phyloP scores from a whole-genome alignment of 2,888 invertebrate genomes.

The Patella ulyssiponensis region DNA sequence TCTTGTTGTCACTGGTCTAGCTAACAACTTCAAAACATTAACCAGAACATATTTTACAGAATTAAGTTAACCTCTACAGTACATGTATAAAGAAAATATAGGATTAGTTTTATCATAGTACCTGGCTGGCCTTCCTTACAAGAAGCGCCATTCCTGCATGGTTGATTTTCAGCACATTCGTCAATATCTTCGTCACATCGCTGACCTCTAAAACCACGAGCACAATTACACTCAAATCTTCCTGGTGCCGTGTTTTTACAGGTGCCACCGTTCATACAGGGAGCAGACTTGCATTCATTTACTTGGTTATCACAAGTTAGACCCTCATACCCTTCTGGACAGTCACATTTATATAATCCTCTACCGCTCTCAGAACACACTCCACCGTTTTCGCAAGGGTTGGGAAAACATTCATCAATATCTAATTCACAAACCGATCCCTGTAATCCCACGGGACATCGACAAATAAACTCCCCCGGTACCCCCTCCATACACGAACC shows the following conservation, averaged over 20 bases:
- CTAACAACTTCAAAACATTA: too few species aligned
- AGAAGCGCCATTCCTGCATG: slow-evolving; percentile 17
- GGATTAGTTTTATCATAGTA: neutral
- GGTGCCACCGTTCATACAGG: slow-evolving; percentile 29
- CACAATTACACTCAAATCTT: slow-evolving; percentile 30
- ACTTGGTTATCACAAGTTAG: slow-evolving; percentile 26
- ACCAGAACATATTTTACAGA: too few species aligned
- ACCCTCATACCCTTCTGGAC: slow-evolving; percentile 27
- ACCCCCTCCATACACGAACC: slow-evolving; percentile 79
- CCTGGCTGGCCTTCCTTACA: slow-evolving; percentile 18
- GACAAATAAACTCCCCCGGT: slow-evolving; percentile 28
- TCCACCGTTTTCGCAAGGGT: slow-evolving; percentile 19
- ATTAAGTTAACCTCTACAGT: too few species aligned
- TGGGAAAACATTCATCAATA: slow-evolving; percentile 36
- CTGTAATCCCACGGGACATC: slow-evolving; percentile 28
- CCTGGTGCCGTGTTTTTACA: slow-evolving; percentile 22
- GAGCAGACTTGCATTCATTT: slow-evolving; percentile 27
- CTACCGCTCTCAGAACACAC: neutral
- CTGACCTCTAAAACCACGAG: slow-evolving; percentile 20
- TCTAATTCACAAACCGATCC: slow-evolving; percentile 38
- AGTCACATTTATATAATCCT: slow-evolving; percentile 26
- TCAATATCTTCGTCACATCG: slow-evolving; percentile 19
- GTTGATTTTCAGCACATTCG: slow-evolving; percentile 13
- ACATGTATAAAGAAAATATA: too few species aligned
- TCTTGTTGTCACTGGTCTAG: too few species aligned